Conservation (phyloP, 2,888 invertebrate species). For the Imbricaverruca yamaguchii region DNA sequence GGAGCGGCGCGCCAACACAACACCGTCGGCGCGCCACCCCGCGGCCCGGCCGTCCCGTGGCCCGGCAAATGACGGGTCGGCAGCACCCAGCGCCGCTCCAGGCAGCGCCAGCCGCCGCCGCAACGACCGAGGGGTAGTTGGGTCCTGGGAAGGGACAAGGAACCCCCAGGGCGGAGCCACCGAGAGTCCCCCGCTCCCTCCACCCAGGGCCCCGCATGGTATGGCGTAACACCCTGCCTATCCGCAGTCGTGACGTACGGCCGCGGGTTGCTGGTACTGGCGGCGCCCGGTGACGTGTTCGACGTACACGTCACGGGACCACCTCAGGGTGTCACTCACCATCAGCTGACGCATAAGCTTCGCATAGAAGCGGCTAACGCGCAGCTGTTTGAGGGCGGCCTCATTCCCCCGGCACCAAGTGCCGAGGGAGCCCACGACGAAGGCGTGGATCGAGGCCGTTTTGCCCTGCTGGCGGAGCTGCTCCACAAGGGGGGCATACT, state of each 20-base stretch:
- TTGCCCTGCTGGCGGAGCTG: not conserved
- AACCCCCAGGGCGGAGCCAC: not conserved
- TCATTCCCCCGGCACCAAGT: not conserved
- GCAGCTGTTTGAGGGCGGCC: not conserved
- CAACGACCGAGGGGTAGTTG: not conserved
- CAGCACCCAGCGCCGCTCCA: too few species aligned
- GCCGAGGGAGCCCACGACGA: not conserved
- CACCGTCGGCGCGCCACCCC: too few species aligned
- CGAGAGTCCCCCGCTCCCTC: too few species aligned
- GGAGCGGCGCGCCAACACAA: too few species aligned
- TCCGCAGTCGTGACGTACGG: not conserved
- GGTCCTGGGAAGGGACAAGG: not conserved
- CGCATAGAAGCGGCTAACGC: conserved; percentile 31
- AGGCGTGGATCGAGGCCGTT: not conserved
- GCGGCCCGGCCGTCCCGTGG: too few species aligned
- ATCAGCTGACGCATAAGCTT: conserved; percentile 36
- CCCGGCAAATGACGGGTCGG: too few species aligned
- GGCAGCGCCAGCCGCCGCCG: not conserved
- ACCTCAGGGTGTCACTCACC: conserved; percentile 36
- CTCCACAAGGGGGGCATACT: not conserved
- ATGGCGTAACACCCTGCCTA: not conserved
- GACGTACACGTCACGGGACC: conserved; percentile 39
- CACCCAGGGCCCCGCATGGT: too few species aligned
- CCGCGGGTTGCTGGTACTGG: not conserved
- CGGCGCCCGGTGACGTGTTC: conserved; percentile 37